Base-by-base conservation (phyloP, 2,113 vertebrate species). In the Alces alces region DNA sequence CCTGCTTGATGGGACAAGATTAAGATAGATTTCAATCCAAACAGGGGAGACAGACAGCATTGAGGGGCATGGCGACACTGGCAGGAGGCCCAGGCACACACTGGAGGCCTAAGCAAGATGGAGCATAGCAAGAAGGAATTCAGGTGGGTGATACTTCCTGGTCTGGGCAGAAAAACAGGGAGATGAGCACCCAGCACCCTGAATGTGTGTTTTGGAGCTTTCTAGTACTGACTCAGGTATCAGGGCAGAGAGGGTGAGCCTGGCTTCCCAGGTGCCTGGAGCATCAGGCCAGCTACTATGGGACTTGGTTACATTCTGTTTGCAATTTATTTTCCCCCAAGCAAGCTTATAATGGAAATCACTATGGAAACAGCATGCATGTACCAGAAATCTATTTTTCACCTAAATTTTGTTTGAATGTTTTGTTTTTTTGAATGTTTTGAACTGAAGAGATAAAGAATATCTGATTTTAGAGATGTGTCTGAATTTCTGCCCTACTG, bases 301-400 rank as follows among this genome's bases (percentile, higher is more conserved):
- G 54, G 66, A 89, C 19, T 60, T 17, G 8, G 43, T 83, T 55
- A 55, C 36, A 54, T 64, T 88, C 89, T 86, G 9, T 79, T 39
- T 78, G 70, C 55, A 86, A 45, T 70, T 27, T 54, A 23, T 43
- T 57, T 17, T 1, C 3, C 66, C 55, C 82, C n/a, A 60, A 83
- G 52, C 28, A 91, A 86, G 89, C 61, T 84, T 89, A 87, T 88
- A 93, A 93, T 66, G 85, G 85, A 95, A 80, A 78, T 98, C 87
- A 96, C 96, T 97, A 96, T 97, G 97, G 97, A 97, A 98, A 98
- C 94, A 89, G 91, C 36, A 54, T 94, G 96, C 91, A 78, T 28
- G 78, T 55, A 58, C 27, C 86, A 97, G 89, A 89, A 95, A 91
- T 95, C 70, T 93, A 76, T 95, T 97, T 97, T 94, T 83, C 90